phyloP scores from a whole-genome alignment of 2,888 invertebrate genomes.

The Anorthoa munda region DNA sequence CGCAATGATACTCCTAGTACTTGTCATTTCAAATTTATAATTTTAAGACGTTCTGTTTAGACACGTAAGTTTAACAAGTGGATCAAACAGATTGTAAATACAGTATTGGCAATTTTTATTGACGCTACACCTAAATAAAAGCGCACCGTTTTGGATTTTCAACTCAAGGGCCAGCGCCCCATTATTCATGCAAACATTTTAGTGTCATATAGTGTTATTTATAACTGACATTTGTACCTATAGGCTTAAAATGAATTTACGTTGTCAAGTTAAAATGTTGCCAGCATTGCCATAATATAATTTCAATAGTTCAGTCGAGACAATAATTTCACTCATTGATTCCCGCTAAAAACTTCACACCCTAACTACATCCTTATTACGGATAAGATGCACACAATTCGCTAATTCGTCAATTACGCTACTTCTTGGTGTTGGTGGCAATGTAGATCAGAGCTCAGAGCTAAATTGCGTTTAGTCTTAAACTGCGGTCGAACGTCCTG shows the following conservation, averaged over 20 bases:
- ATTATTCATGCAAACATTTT: not conserved
- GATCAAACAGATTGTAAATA: constrained; percentile 1
- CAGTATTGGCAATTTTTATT: not conserved
- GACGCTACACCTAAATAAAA: not conserved
- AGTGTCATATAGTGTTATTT: not conserved
- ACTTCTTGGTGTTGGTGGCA: not conserved
- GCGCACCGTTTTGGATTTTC: not conserved
- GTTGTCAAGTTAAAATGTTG: not conserved
- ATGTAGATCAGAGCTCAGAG: constrained; percentile 2
- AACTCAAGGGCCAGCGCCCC: not conserved
- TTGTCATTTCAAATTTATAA: not conserved
- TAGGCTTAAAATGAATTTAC: not conserved
- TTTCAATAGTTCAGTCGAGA: not conserved
- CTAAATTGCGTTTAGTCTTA: constrained; percentile 3
- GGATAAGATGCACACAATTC: not conserved
- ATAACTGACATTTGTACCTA: not conserved
- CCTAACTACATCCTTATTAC: not conserved
- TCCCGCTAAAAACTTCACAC: not conserved
- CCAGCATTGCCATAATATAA: not conserved
- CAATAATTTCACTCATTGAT: no score
- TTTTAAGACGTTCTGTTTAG: not conserved
- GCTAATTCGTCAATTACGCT: not conserved
- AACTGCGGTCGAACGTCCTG: not conserved
- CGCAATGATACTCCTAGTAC: not conserved
- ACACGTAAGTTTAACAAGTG: not conserved